Conservation (phyloP, 2,888 invertebrate species). For the Melitaea athalia region DNA sequence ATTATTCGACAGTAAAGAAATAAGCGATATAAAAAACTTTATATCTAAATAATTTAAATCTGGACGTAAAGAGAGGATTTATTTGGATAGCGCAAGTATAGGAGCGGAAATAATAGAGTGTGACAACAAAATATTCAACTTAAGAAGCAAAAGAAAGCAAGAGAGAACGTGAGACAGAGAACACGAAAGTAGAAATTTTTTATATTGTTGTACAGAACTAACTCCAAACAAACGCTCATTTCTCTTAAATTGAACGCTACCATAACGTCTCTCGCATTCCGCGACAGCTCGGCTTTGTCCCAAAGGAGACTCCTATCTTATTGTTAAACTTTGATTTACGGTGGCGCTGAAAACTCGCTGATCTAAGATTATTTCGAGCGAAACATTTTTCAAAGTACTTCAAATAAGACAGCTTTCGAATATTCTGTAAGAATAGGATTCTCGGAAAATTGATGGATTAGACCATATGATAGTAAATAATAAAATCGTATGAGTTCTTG, state of each 20-base stretch:
- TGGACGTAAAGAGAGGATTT: no score
- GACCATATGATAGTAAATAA: background rate
- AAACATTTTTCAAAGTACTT: constrained; percentile 34
- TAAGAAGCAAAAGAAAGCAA: no score
- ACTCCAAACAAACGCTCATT: background rate
- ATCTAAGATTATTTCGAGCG: constrained; percentile 37
- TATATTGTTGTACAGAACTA: no score
- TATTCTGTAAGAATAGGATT: constrained; percentile 31
- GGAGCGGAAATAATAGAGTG: no score
- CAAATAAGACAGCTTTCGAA: constrained; percentile 22
- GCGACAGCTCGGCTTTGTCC: constrained; percentile 56
- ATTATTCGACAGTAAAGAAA: no score
- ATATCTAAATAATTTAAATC: no score
- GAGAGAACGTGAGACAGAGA: no score
- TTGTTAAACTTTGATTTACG: constrained; percentile 60
- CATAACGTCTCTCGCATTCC: constrained; percentile 33
- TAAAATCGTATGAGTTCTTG: background rate
- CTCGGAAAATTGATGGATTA: constrained; percentile 26
- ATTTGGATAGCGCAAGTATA: no score
- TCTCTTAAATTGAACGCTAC: constrained; percentile 8
- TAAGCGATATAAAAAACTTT: no score
- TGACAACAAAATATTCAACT: no score
- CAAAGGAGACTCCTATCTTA: constrained; percentile 57
- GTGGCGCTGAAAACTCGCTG: constrained; percentile 38
- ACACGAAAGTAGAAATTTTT: no score